Percentiles rank a stretch among this genome's conserved stretches.
These are phyloP conservation scores for Anthopleura xanthogrammica DNA, from an alignment of 92 coral and sea anemone species.

Conservation along the genomic window DNA sequence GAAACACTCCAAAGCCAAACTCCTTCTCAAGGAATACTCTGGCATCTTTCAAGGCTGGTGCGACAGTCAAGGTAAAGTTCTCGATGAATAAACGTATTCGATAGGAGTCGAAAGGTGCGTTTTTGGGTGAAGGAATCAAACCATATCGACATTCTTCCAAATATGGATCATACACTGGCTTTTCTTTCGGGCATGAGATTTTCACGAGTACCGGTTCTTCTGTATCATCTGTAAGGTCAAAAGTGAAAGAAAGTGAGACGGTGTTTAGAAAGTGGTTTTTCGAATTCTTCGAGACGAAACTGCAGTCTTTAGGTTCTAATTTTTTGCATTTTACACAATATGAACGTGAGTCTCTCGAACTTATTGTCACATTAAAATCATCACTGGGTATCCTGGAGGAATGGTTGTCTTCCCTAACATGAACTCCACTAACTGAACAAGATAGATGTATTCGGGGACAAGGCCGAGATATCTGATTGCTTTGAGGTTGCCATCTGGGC, in stretches of 20 bases:
- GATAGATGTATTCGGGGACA: constrained; percentile 15
- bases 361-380: no score
- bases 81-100: constrained; percentile 6
- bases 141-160: constrained; percentile 35
- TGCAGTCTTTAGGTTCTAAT: no score
- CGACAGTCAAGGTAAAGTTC: not conserved
- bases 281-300: no score
- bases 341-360: not conserved
- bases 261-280: not conserved
- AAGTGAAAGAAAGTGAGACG: constrained; percentile 16
- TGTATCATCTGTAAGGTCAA: constrained; percentile 7
- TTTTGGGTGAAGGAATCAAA: constrained; percentile 14
- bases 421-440: not conserved
- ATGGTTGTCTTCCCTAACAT: not conserved
- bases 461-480: constrained; percentile 1
- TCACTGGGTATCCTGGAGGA: not conserved
- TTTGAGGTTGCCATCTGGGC: constrained; percentile 8
- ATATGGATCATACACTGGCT: constrained; percentile 34
- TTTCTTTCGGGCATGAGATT: constrained; percentile 8
- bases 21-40: constrained; percentile 3
- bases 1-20: not conserved
- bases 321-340: not conserved
- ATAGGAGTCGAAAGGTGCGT: constrained; percentile 13
- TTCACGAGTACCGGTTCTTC: not conserved
- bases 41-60: not conserved